A percentile compares a stretch with the other conserved stretches of the same genome.
phyloP scores from a whole-genome alignment of 2,797 vertebrate genomes.

The Potorous gilbertii region DNA sequence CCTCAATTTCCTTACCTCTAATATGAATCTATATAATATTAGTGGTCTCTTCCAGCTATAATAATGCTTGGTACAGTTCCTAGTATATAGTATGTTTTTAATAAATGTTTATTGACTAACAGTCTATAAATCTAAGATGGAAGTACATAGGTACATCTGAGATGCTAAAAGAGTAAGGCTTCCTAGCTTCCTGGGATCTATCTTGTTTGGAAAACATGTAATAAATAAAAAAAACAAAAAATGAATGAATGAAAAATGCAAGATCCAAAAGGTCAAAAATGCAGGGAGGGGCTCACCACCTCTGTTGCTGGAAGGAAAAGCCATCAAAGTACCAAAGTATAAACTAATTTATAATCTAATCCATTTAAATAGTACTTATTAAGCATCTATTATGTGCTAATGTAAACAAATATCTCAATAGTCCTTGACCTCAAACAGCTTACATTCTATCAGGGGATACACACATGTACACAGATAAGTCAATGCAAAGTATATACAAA shows the following conservation, averaged over 20 bases:
- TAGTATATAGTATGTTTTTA: not conserved
- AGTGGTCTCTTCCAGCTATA: not conserved
- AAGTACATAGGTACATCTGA: not conserved
- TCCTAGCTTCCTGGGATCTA: not conserved
- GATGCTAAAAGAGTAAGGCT: not conserved
- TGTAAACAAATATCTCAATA: not conserved
- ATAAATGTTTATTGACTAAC: not conserved
- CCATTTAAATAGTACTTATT: not conserved
- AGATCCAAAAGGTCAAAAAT: not conserved
- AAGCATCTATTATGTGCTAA: not conserved
- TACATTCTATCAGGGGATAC: not conserved
- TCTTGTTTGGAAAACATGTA: not conserved
- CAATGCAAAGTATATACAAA: not conserved
- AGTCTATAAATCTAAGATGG: not conserved
- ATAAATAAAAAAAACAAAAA: not conserved
- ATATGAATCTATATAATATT: not conserved
- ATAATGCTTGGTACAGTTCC: not conserved
- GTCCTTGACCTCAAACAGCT: not conserved
- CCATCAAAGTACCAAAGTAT: not conserved
- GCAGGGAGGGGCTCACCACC: not conserved
- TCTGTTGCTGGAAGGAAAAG: not conserved
- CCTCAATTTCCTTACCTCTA: not conserved
- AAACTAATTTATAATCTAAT: not conserved
- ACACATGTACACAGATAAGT: not conserved
- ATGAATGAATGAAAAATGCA: not conserved